These are phyloP conservation scores for Thamnophis elegans DNA, from an alignment of 2,797 vertebrate species.

Conservation along the genomic window DNA sequence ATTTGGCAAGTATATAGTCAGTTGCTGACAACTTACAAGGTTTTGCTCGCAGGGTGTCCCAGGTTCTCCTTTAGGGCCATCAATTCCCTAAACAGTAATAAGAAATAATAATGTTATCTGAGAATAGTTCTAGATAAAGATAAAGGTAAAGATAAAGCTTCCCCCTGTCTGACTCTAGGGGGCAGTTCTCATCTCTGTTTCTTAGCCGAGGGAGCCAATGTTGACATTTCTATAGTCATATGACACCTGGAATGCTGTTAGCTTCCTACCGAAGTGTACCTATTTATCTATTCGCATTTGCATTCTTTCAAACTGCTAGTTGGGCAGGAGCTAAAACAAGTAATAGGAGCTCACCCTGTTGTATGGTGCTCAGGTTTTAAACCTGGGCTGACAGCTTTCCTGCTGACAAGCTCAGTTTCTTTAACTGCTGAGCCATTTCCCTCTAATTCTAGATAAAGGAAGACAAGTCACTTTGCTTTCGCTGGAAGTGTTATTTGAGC, in stretches of 20 bases:
- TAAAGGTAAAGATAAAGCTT: not conserved
- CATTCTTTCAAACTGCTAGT: not conserved
- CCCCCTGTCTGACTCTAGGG: not conserved
- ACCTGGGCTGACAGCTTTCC: not conserved
- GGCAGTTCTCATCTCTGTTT: no score
- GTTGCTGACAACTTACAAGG: conserved; percentile 74
- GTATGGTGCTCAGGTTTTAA: not conserved
- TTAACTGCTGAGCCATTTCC: not conserved
- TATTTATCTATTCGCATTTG: not conserved
- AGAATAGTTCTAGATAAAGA: not conserved
- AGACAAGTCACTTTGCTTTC: not conserved
- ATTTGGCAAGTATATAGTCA: accelerated
- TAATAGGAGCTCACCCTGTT: not conserved
- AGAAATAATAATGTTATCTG: accelerated
- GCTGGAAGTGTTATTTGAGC: not conserved
- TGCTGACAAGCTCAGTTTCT: not conserved
- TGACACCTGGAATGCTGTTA: not conserved
- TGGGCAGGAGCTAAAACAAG: not conserved
- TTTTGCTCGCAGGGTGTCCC: conserved; percentile 78
- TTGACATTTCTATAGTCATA: not conserved
- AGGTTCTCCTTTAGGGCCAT: conserved; percentile 85
- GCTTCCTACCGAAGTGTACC: not conserved
- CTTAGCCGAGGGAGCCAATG: not conserved
- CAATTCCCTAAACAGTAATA: conserved; percentile 76
- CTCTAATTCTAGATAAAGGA: not conserved